These are phyloP conservation scores for Serilophus lunatus DNA, from an alignment of 2,113 vertebrate genomes.

Conservation along the genomic window DNA sequence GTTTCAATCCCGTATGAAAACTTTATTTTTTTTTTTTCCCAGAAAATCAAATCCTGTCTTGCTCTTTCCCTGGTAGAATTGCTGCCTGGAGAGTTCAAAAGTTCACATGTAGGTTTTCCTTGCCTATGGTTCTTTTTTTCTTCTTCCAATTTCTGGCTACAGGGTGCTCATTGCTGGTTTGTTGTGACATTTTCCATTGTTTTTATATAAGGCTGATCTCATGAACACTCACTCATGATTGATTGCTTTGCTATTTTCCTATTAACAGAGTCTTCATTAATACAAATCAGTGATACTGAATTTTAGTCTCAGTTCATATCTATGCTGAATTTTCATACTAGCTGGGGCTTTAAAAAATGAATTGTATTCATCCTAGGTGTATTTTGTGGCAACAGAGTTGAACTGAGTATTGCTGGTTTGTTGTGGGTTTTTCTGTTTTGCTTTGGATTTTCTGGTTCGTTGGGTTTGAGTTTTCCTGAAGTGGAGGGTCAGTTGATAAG, in stretches of 20 bases:
- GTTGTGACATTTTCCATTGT: neutral
- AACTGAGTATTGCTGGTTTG: neutral
- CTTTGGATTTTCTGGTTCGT: neutral
- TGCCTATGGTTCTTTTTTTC: neutral
- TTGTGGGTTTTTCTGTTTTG: neutral
- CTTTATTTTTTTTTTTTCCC: neutral
- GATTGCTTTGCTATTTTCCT: neutral
- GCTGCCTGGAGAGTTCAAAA: neutral
- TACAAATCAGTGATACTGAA: neutral
- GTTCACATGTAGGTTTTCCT: neutral
- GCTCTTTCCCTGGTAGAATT: neutral
- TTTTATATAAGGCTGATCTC: neutral
- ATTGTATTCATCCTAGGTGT: neutral
- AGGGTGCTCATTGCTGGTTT: neutral
- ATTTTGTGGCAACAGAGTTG: neutral
- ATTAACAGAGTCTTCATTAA: neutral
- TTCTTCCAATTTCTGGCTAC: neutral
- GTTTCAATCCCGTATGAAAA: neutral
- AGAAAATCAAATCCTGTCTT: neutral
- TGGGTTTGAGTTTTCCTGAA: fast-evolving
- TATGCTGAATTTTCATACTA: neutral
- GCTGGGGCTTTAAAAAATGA: neutral
- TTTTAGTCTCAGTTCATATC: neutral
- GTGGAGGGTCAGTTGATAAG: neutral
- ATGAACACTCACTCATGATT: neutral